Evolutionary conservation across 1,140 invertebrate genomes (phyloP).

Genomic region (Ditylenchus dipsaci): DNA sequence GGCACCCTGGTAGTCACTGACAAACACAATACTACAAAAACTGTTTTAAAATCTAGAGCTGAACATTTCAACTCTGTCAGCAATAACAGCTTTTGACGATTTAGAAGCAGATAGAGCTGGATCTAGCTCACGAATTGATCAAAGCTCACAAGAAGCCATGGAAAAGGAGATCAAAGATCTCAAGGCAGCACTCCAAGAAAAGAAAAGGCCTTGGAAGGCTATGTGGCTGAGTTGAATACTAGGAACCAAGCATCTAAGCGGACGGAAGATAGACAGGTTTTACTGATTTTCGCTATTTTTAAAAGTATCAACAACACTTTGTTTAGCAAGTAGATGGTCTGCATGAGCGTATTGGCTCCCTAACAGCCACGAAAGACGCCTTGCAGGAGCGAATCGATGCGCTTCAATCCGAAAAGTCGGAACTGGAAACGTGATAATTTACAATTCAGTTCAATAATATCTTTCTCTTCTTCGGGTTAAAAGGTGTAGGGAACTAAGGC

Average conservation of each 20-base stretch:
- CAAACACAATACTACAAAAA: too few relatives aligned
- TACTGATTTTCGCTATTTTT: too few relatives aligned
- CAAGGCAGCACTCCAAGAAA: constrained; percentile 11
- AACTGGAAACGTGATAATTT: constrained; percentile 25
- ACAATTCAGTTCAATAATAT: neutral
- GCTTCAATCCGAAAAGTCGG: constrained; percentile 19
- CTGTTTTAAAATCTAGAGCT: too few relatives aligned
- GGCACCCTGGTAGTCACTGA: too few relatives aligned
- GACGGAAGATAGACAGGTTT: neutral
- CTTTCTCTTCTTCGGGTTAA: too few relatives aligned
- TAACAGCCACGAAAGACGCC: constrained; percentile 18
- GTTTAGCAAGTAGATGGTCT: constrained; percentile 15
- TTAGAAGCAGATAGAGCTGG: constrained; percentile 24
- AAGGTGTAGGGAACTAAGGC: too few relatives aligned
- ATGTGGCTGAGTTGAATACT: neutral
- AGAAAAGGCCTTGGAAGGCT: constrained; percentile 9
- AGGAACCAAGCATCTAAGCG: neutral
- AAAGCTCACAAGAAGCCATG: constrained; percentile 8
- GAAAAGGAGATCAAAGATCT: constrained; percentile 12
- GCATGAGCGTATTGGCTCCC: constrained; percentile 15
- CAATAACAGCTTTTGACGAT: neutral
- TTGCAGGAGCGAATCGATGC: constrained; percentile 22
- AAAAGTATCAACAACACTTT: neutral
- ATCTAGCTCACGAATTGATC: constrained; percentile 17
- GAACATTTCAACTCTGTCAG: neutral